Percentiles rank a stretch among this genome's conserved stretches.
Evolutionary conservation across 92 coral and sea anemone genomes (phyloP).

Genomic region (Pocillopora grandis): DNA sequence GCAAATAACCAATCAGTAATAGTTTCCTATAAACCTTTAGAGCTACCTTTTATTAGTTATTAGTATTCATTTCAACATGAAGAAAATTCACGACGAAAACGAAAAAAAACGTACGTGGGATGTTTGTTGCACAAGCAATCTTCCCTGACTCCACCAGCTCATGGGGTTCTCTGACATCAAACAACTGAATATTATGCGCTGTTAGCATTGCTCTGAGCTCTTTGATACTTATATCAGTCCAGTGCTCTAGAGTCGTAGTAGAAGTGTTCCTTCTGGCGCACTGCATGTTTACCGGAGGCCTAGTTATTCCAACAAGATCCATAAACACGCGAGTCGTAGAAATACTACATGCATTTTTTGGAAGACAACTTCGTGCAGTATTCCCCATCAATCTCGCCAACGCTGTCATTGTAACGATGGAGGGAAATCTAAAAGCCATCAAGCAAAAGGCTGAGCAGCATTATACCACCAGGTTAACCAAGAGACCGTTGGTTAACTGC

Average conservation of each 20-base stretch:
- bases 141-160: constrained; percentile 64
- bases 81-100: neutral
- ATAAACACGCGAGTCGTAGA: constrained; percentile 18
- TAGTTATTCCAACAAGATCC: constrained; percentile 1
- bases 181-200: constrained; percentile 55
- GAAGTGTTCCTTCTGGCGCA: constrained; percentile 35
- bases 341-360: constrained; percentile 7
- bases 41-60: too few species aligned
- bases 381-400: constrained; percentile 34
- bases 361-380: constrained; percentile 17
- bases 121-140: constrained; percentile 71
- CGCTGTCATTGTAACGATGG: constrained; percentile 23
- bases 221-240: constrained; percentile 46
- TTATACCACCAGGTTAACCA: neutral
- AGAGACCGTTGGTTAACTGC: neutral
- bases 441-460: neutral
- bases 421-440: constrained; percentile 16
- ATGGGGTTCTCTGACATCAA: constrained; percentile 81
- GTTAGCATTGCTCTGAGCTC: constrained; percentile 53
- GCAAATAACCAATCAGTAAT: too few species aligned
- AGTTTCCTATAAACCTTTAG: too few species aligned
- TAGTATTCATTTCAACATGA: too few species aligned
- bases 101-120: constrained; percentile 58
- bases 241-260: constrained; percentile 34
- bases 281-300: constrained; percentile 25